Percentiles rank a stretch among this genome's conserved stretches.
Conservation (phyloP, 2,888 invertebrate genomes). For the Noctua pronuba region DNA sequence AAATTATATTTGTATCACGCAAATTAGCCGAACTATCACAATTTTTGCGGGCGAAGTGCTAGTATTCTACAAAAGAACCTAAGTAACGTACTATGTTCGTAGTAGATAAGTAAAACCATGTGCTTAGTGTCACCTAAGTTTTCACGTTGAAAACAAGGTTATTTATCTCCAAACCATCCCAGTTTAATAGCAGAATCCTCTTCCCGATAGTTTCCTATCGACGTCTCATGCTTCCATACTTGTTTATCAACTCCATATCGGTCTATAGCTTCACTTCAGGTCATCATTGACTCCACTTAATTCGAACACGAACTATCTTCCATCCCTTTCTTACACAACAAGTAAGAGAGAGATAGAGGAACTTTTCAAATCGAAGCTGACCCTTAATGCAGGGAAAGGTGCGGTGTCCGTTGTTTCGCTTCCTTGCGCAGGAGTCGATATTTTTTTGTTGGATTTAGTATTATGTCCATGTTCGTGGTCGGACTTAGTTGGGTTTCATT, state of each 20-base stretch:
- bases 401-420: slow-evolving; percentile 69
- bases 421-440: slow-evolving; percentile 68
- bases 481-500: slow-evolving; percentile 32
- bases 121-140: neutral
- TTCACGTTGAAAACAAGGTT: neutral
- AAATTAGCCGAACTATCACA: too few relatives aligned
- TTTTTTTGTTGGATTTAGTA: slow-evolving; percentile 61
- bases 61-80: neutral
- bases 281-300: slow-evolving; percentile 52
- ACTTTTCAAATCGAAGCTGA: slow-evolving; percentile 59
- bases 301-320: slow-evolving; percentile 47
- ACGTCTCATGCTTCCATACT: slow-evolving; percentile 30
- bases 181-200: neutral
- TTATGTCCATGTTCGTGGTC: slow-evolving; percentile 60
- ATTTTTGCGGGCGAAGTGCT: too few relatives aligned
- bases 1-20: too few relatives aligned
- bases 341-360: slow-evolving; percentile 38
- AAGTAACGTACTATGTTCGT: neutral
- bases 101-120: neutral
- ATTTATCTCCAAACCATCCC: slow-evolving; percentile 3
- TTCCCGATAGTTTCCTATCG: slow-evolving; percentile 1
- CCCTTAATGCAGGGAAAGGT: slow-evolving; percentile 66
- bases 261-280: slow-evolving; percentile 22
- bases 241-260: slow-evolving; percentile 49
- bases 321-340: slow-evolving; percentile 30